These are phyloP conservation scores for Macroglossus sobrinus DNA, from an alignment of 2,113 vertebrate genomes.

Conservation along the genomic window DNA sequence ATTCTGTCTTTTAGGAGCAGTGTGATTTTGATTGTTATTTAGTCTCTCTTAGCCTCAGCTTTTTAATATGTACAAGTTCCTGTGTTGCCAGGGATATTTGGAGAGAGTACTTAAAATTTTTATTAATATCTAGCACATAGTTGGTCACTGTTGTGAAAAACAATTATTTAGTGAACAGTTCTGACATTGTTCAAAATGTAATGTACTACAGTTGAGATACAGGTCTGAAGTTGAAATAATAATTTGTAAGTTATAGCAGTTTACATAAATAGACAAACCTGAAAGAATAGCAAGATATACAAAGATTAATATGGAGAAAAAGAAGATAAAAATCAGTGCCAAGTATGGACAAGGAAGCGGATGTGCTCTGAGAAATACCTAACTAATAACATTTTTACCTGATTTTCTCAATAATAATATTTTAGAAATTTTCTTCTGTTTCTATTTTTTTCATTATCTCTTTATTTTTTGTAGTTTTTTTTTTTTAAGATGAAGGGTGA, in stretches of 20 bases:
- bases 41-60: not conserved
- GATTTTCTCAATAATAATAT: not conserved
- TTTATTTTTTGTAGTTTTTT: not conserved
- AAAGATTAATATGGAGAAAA: not conserved
- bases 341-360: not conserved
- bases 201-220: not conserved
- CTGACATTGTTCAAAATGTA: not conserved
- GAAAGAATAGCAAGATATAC: not conserved
- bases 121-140: not conserved
- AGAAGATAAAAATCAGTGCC: not conserved
- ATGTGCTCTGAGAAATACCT: not conserved
- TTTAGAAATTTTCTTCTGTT: not conserved
- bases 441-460: not conserved
- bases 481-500: not conserved
- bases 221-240: not conserved
- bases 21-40: not conserved
- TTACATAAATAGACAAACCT: not conserved
- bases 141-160: not conserved
- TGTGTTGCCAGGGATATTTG: not conserved
- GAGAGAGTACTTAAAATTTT: not conserved
- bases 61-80: not conserved
- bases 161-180: not conserved
- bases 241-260: not conserved
- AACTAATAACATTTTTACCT: not conserved
- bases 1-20: not conserved